Evolutionary conservation across 92 coral and sea anemone genomes (phyloP).

Genomic region (Pocillopora meandrina): DNA sequence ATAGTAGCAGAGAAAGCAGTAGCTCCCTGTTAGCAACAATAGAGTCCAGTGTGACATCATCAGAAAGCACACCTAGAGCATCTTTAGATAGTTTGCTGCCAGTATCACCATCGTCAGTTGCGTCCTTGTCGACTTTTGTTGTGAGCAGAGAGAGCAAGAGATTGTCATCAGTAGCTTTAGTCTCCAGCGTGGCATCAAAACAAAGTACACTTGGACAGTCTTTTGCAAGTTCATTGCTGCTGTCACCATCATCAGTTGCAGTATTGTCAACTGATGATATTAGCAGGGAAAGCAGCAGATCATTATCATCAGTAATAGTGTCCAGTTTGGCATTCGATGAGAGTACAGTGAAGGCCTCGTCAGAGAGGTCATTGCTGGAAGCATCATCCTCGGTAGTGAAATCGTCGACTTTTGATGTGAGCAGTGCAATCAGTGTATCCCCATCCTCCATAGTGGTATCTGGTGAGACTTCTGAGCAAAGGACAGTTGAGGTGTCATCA

Average conservation of each 20-base stretch:
- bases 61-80: neutral
- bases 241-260: neutral
- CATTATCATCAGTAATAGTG: neutral
- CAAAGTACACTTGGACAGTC: neutral
- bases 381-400: too few relatives aligned
- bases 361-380: neutral
- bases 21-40: neutral
- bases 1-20: neutral
- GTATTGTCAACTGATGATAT: neutral
- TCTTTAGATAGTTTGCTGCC: neutral
- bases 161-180: neutral
- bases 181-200: neutral
- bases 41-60: neutral
- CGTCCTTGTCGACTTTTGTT: neutral
- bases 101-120: neutral
- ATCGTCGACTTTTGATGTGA: too few relatives aligned
- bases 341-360: neutral
- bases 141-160: neutral
- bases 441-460: too few relatives aligned
- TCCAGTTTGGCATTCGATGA: neutral
- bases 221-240: neutral
- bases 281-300: neutral
- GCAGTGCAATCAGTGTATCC: too few relatives aligned
- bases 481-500: too few relatives aligned
- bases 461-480: too few relatives aligned